These are phyloP conservation scores for Pseudonaja textilis DNA, from an alignment of 2,113 vertebrate genomes.

Conservation along the genomic window DNA sequence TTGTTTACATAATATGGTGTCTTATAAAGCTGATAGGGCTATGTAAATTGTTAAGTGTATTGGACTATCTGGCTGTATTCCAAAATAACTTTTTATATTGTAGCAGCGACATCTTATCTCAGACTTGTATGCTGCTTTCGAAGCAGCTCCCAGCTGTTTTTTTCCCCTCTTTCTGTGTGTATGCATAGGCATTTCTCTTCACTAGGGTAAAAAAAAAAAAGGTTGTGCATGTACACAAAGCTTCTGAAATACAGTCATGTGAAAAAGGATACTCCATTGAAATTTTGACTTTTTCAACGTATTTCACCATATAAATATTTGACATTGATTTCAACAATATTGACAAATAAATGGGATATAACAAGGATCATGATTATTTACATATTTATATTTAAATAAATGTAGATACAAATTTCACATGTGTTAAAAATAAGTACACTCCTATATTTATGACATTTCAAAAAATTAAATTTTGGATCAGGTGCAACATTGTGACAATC, in stretches of 20 bases:
- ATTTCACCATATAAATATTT: background rate
- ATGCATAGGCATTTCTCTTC: background rate
- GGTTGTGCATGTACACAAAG: no score
- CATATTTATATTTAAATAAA: background rate
- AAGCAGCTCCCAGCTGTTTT: background rate
- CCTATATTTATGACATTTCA: background rate
- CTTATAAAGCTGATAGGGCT: background rate
- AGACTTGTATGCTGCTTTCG: background rate
- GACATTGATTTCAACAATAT: background rate
- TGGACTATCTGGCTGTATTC: background rate
- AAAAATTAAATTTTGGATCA: background rate
- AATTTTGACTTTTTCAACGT: background rate
- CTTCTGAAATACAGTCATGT: background rate
- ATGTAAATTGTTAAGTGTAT: background rate
- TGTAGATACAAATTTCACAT: background rate
- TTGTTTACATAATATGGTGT: background rate
- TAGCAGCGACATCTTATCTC: background rate
- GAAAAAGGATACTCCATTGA: background rate
- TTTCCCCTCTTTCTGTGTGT: background rate
- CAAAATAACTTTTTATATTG: background rate
- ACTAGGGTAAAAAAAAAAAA: no score
- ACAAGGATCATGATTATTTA: background rate
- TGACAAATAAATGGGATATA: background rate
- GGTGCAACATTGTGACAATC: background rate
- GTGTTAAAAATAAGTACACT: background rate